Conservation (phyloP, 2,797 vertebrate genomes). For the Typhlichthys eigenmanni region DNA sequence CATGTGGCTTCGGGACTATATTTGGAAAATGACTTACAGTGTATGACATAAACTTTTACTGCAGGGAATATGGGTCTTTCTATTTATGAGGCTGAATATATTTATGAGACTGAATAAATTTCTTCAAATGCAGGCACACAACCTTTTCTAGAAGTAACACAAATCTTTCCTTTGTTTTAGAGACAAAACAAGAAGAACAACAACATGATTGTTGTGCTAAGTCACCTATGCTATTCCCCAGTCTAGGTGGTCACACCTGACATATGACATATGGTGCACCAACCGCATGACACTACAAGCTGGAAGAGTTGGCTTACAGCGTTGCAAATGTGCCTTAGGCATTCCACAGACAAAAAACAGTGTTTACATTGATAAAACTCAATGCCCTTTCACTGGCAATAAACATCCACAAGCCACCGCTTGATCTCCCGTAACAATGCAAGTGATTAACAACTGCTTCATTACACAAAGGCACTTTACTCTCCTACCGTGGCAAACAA, state of each 20-base stretch:
- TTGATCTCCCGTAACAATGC: conserved; percentile 62
- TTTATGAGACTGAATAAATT: conserved; percentile 1
- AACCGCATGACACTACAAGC: conserved; percentile 58
- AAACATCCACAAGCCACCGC: conserved; percentile 48
- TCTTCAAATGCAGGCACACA: conserved; percentile 8
- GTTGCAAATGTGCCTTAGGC: conserved; percentile 37
- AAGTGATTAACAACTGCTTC: conserved; percentile 61
- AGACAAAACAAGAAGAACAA: neutral
- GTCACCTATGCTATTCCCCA: neutral
- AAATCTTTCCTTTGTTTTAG: neutral
- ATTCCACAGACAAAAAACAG: conserved; percentile 34
- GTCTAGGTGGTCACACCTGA: conserved; percentile 8
- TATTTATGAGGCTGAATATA: conserved; percentile 6
- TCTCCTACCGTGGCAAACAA: conserved; percentile 37
- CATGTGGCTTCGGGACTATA: conserved; percentile 49
- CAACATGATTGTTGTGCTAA: neutral
- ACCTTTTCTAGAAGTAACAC: too few relatives aligned
- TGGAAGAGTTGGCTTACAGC: conserved; percentile 52
- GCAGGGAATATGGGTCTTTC: conserved; percentile 18
- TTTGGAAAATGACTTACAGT: conserved; percentile 56
- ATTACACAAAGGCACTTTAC: conserved; percentile 49
- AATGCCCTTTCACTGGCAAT: conserved; percentile 60
- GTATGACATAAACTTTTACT: conserved; percentile 17
- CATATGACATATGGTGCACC: conserved; percentile 55
- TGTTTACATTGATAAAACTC: conserved; percentile 42